Evolutionary conservation across 2,797 vertebrate species (phyloP).

Genomic region (Gymnothorax javanicus): DNA sequence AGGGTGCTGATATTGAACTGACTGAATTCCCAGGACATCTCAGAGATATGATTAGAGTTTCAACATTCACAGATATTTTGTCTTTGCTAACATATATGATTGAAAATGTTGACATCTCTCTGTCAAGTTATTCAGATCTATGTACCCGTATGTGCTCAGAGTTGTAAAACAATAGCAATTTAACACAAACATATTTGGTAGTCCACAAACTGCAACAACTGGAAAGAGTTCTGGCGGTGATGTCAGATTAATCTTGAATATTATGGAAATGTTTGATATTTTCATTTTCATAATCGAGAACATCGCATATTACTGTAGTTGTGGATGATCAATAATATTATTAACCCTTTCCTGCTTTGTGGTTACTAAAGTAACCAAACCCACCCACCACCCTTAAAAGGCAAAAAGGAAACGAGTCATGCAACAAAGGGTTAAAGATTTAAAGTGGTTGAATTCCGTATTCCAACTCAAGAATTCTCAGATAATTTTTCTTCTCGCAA

Average conservation of each 20-base stretch:
- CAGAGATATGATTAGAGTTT: neutral
- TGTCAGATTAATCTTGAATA: neutral
- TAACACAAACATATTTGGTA: neutral
- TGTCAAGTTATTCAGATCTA: neutral
- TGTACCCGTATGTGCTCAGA: neutral
- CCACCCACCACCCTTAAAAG: no score
- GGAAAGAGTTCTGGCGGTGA: neutral
- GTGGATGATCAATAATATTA: neutral
- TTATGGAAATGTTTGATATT: no score
- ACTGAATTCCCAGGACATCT: neutral
- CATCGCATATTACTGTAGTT: neutral
- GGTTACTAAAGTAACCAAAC: no score
- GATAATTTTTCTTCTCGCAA: neutral
- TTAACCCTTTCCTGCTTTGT: neutral
- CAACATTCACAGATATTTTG: neutral
- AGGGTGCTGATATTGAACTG: no score
- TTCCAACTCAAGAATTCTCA: neutral
- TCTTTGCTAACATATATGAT: neutral
- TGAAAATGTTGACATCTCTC: neutral
- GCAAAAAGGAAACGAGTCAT: no score
- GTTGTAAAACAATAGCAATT: neutral
- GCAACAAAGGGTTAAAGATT: no score
- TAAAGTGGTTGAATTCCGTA: neutral
- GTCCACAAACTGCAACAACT: neutral
- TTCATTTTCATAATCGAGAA: no score